These are phyloP conservation scores for Lingula anatina DNA, from an alignment of 2,888 invertebrate genomes.

Conservation along the genomic window DNA sequence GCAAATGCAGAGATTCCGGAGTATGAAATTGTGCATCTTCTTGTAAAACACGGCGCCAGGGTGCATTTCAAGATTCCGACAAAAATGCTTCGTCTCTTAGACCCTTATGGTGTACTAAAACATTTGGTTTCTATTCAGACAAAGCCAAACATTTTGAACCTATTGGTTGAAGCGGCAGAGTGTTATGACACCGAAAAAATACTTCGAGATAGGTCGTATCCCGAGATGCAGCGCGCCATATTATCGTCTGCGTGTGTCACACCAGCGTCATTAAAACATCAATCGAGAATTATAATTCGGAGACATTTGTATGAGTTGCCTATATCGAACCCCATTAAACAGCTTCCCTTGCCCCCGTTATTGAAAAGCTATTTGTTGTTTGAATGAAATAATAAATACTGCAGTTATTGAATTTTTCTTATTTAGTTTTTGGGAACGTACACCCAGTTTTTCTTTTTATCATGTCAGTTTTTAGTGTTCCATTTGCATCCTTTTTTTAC, in stretches of 20 bases:
- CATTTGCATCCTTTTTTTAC: no score
- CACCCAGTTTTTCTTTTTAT: no score
- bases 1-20: constrained; percentile 60
- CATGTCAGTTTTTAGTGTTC: no score
- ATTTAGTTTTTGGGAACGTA: no score
- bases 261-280: constrained; percentile 27
- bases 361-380: constrained; percentile 28
- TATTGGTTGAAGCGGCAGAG: constrained; percentile 70
- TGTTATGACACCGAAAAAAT: constrained; percentile 77
- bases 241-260: constrained; percentile 56
- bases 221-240: constrained; percentile 62
- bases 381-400: no score
- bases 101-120: constrained; percentile 77
- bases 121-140: constrained; percentile 65
- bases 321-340: constrained; percentile 16
- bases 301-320: constrained; percentile 12
- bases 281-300: constrained; percentile 18
- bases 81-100: constrained; percentile 43
- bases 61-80: constrained; percentile 37
- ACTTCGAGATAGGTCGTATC: constrained; percentile 64
- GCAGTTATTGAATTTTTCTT: no score
- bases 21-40: constrained; percentile 63
- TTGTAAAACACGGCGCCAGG: constrained; percentile 70
- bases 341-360: constrained; percentile 26
- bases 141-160: constrained; percentile 59